Percentiles rank a stretch among this genome's conserved stretches.
Conservation (phyloP, 2,113 vertebrate genomes). For the Gnathonemus echidnorhynchus region DNA sequence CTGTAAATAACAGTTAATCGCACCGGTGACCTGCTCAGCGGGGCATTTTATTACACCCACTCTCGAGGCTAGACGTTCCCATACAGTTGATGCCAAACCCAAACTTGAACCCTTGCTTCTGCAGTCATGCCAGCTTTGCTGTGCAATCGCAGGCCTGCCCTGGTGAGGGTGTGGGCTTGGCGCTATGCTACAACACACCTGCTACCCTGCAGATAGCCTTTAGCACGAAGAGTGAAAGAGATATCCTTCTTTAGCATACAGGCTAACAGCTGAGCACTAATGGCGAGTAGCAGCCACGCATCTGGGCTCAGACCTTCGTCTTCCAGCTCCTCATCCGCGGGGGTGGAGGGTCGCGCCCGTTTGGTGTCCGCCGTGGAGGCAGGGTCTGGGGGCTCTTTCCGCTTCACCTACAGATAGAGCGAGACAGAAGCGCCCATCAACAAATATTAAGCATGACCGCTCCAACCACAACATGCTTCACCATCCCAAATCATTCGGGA, state of each 20-base stretch:
- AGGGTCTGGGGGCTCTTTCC: constrained; percentile 68
- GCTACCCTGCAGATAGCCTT: neutral
- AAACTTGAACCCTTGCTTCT: neutral
- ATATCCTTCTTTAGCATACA: neutral
- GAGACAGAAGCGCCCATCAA: neutral
- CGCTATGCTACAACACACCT: neutral
- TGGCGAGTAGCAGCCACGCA: neutral
- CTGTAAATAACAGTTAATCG: neutral
- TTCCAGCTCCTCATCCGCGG: constrained; percentile 61
- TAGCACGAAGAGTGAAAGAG: neutral
- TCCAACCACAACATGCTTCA: neutral
- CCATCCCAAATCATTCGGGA: neutral
- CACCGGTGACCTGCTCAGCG: neutral
- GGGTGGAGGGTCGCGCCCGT: constrained; percentile 61
- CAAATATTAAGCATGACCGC: neutral
- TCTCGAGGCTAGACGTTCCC: neutral
- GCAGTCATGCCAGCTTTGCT: neutral
- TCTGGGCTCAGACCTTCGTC: constrained; percentile 59
- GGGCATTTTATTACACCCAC: neutral
- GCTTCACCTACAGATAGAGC: constrained; percentile 68
- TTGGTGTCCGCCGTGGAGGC: constrained; percentile 64
- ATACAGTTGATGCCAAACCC: neutral
- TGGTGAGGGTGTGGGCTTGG: neutral
- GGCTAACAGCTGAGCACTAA: neutral
- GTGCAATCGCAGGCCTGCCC: neutral